Base-by-base conservation (phyloP, 2,888 invertebrate species). In the Apotomis capreana region DNA sequence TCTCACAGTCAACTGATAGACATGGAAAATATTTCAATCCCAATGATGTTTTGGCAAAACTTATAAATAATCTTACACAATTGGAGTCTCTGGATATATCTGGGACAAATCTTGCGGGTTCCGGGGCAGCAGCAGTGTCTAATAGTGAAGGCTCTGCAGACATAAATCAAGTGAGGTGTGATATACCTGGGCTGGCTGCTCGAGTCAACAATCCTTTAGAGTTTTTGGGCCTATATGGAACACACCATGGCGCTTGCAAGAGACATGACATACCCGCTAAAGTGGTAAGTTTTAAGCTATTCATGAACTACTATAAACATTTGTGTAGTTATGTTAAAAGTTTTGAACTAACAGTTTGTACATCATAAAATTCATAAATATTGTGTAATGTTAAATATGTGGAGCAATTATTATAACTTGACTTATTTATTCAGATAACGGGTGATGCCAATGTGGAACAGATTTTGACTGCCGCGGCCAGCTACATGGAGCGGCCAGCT, bases 61-160 rank as follows among this genome's bases (percentile, higher is more conserved):
- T 99, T 52, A 95, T 98, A 10, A 94, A 94, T 65, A 95, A 94
- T 83, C 93, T 99, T 79, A 96, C 97, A 0, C 87, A 95, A 65
- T 90, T 99, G 73, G 95, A 95, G 57, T 97, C 97, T 37, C 91
- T 99, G 79, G 99, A 99, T 89, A 98, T 99, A 84, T 98, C 99
- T 4, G 98, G 98, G 12, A 99, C 99, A 15, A 99, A 99, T 93
- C 93, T 99, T 76, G 98, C 98, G 55, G 98, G 98, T 12, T 95
- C 95, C 68, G 97, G 97, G 61, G 96, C 96, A 40, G 96, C 96
- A 12, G 93, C 94, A n/a, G 80, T 86, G 0, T 75, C 83, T 5
- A 83, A 90, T 12, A 79, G 78, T 54, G 82, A 83, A 58, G 83
- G 79, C 0, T 64, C 78, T 44, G 74, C 80, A 8, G 81, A 78